Evolutionary conservation across 2,113 vertebrate genomes (phyloP).

Genomic region (Numida meleagris): DNA sequence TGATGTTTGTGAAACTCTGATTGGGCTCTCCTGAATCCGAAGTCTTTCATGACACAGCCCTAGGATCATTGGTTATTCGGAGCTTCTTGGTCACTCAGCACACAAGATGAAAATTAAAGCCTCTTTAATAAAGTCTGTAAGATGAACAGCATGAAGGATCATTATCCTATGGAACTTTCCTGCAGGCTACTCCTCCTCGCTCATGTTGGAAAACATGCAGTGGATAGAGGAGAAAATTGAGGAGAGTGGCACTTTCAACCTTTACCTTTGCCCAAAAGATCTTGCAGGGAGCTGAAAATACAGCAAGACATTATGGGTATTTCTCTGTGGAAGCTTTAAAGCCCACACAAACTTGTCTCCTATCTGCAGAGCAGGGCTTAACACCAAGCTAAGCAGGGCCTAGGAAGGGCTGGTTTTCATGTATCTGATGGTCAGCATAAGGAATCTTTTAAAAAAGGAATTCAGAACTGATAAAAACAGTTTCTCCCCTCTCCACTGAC

Average conservation of each 20-base stretch:
- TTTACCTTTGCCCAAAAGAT: neutral
- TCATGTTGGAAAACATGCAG: neutral
- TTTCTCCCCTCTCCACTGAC: neutral
- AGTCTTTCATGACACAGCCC: neutral
- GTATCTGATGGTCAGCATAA: neutral
- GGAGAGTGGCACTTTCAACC: neutral
- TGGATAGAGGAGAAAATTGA: neutral
- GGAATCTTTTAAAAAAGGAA: neutral
- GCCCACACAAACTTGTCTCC: neutral
- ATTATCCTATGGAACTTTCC: neutral
- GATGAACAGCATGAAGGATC: neutral
- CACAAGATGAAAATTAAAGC: neutral
- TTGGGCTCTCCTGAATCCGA: neutral
- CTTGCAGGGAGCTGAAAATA: neutral
- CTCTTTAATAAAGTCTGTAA: neutral
- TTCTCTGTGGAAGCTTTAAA: neutral
- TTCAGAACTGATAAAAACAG: fast-evolving
- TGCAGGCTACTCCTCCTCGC: neutral
- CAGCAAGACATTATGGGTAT: neutral
- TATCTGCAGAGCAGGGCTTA: neutral
- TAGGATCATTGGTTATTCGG: neutral
- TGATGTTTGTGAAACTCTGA: neutral
- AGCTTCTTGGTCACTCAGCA: neutral
- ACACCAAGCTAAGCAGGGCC: neutral
- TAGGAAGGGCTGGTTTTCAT: neutral